A percentile compares a stretch with the other conserved stretches of the same genome.
Conservation (phyloP, 2,888 invertebrate species). For the Dicyrtoma fusca region DNA sequence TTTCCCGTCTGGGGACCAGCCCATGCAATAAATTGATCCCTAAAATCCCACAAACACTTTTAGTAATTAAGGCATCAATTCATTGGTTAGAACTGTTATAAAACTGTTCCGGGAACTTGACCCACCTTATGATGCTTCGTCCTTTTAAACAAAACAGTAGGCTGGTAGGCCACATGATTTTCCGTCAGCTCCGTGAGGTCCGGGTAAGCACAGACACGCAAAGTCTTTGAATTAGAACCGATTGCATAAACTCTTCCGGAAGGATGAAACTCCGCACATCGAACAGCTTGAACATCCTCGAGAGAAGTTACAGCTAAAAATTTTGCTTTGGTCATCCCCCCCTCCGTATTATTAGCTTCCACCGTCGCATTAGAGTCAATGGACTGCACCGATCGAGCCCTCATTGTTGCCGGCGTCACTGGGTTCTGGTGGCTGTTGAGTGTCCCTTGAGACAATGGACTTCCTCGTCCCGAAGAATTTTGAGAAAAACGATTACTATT, state of each 20-base stretch:
- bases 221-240: constrained; percentile 96
- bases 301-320: constrained; percentile 89
- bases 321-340: constrained; percentile 39
- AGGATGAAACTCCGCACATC: constrained; percentile 97
- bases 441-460: constrained; percentile 14
- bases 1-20: constrained; percentile 95
- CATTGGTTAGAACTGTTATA: too few relatives aligned
- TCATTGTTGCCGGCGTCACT: constrained; percentile 13
- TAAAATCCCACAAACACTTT: constrained; percentile 13
- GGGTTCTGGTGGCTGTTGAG: constrained; percentile 22
- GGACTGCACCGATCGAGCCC: constrained; percentile 27
- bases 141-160: constrained; percentile 89
- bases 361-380: constrained; percentile 31
- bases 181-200: constrained; percentile 73
- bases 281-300: constrained; percentile 94
- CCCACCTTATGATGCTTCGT: constrained; percentile 88
- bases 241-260: constrained; percentile 93
- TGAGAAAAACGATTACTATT: background rate
- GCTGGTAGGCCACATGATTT: constrained; percentile 82
- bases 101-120: too few relatives aligned
- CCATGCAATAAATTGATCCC: constrained; percentile 96
- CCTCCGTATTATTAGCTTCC: background rate
- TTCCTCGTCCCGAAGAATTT: constrained; percentile 6
- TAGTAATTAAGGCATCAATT: background rate
- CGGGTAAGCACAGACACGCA: constrained; percentile 95